Evolutionary conservation across 2,113 vertebrate species (phyloP).

Genomic region (Grallaria varia): DNA sequence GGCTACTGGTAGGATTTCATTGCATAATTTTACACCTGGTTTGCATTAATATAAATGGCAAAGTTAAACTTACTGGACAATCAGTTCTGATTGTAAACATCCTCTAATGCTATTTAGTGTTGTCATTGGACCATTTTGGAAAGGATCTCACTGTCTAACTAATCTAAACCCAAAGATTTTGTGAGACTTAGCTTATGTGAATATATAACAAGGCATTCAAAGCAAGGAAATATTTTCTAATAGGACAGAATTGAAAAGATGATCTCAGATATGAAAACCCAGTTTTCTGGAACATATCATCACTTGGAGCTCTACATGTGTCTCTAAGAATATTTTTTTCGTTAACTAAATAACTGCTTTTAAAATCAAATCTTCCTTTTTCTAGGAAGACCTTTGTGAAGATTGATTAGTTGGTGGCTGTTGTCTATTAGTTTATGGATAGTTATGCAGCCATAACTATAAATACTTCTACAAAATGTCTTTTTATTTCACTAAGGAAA

Average conservation of each 20-base stretch:
- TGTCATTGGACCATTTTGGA: not conserved
- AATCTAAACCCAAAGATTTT: not conserved
- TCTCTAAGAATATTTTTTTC: not conserved
- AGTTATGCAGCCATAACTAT: not conserved
- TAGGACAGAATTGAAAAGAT: not conserved
- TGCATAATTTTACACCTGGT: conserved; percentile 13
- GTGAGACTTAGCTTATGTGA: not conserved
- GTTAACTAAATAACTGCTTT: not conserved
- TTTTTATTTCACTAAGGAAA: not conserved
- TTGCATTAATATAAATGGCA: not conserved
- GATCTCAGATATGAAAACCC: not conserved
- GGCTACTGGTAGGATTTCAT: conserved; percentile 6
- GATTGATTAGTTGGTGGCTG: not conserved
- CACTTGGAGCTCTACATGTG: not conserved
- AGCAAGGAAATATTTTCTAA: conserved; percentile 9
- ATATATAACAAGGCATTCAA: not conserved
- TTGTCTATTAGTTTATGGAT: not conserved
- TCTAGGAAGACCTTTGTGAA: not conserved
- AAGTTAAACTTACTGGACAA: not conserved
- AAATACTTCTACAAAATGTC: not conserved
- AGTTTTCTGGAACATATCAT: not conserved
- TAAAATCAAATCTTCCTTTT: not conserved
- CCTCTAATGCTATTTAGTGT: not conserved
- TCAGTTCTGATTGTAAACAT: conserved; percentile 1
- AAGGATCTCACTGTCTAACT: not conserved